Conservation (phyloP, 1,140 invertebrate genomes). For the Nasonia longicornis region DNA sequence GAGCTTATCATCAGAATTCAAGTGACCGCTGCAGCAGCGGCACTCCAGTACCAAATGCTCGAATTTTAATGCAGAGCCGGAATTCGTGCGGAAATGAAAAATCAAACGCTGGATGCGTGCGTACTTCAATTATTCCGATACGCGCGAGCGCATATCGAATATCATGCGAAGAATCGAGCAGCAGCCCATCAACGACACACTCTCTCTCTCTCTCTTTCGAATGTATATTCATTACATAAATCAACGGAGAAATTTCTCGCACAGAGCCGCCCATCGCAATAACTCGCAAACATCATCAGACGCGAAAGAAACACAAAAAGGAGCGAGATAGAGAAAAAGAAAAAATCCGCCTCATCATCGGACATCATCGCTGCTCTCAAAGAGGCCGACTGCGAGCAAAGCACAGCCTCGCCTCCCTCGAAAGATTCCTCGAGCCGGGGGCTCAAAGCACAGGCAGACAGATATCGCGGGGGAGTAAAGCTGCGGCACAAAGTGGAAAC, state of each 20-base stretch:
- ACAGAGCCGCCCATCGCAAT: neutral
- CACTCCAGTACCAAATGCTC: neutral
- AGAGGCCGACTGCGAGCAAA: neutral
- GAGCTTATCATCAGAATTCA: constrained; percentile 16
- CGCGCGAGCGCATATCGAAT: too few species aligned
- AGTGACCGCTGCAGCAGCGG: neutral
- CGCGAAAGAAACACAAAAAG: neutral
- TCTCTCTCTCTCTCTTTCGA: too few species aligned
- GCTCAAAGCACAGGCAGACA: neutral
- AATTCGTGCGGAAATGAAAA: neutral
- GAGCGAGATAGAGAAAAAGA: neutral
- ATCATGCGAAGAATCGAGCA: too few species aligned
- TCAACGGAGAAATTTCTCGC: too few species aligned
- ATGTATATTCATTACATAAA: neutral
- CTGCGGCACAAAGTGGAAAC: neutral
- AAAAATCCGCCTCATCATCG: neutral
- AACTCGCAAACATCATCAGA: neutral
- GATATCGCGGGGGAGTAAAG: neutral
- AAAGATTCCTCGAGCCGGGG: neutral
- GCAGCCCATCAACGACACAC: too few species aligned
- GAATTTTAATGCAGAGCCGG: neutral
- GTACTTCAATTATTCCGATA: too few species aligned
- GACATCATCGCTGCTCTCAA: neutral
- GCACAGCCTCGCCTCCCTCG: neutral
- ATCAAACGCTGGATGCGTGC: too few species aligned